A percentile compares a stretch with the other conserved stretches of the same genome.
These are phyloP conservation scores for Pluvialis apricaria DNA, from an alignment of 2,113 vertebrate species.

Conservation along the genomic window DNA sequence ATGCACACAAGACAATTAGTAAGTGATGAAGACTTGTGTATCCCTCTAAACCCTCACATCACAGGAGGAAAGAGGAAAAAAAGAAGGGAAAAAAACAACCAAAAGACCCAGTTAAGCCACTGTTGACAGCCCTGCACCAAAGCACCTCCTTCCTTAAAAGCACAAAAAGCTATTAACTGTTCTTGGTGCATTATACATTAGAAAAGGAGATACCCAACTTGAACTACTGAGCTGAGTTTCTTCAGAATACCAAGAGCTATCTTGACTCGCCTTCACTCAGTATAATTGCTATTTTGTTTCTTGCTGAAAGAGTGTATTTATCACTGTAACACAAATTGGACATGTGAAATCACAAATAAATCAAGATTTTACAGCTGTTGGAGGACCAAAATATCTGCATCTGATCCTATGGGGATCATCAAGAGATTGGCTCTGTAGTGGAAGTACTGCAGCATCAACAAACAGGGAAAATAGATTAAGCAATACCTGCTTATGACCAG, in stretches of 20 bases:
- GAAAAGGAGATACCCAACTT: neutral
- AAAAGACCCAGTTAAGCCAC: neutral
- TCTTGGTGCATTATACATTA: neutral
- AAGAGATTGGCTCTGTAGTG: neutral
- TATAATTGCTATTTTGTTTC: neutral
- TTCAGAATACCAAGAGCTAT: neutral
- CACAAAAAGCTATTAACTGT: neutral
- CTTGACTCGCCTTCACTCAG: neutral
- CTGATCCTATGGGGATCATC: neutral
- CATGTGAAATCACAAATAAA: neutral
- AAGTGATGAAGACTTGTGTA: neutral
- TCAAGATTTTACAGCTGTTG: neutral
- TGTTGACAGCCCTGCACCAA: neutral
- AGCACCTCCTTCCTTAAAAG: neutral
- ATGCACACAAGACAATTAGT: neutral
- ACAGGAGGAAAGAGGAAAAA: neutral
- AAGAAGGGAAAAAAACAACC: accelerated
- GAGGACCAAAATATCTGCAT: neutral
- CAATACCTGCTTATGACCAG: neutral
- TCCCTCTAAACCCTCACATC: neutral
- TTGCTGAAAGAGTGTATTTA: neutral
- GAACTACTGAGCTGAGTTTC: neutral
- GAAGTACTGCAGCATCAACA: neutral
- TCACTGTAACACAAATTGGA: neutral
- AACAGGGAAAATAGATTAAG: neutral